Conservation (phyloP, 2,797 vertebrate genomes). For the Clarias laeviceps region DNA sequence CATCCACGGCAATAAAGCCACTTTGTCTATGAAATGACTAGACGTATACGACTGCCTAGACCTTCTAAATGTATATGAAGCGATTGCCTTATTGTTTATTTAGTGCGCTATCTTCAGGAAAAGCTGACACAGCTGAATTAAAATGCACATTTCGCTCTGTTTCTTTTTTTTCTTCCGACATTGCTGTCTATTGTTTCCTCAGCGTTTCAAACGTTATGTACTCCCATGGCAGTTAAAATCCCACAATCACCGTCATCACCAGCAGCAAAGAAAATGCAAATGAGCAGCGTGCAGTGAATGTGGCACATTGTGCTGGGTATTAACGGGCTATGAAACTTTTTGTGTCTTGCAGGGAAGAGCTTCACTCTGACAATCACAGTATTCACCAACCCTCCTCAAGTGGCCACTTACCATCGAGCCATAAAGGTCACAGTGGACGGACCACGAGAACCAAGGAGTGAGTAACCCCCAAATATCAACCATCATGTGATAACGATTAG, state of each 20-base stretch:
- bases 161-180: conserved; percentile 14
- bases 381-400: conserved; percentile 89
- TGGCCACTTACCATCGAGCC: conserved; percentile 88
- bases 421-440: conserved; percentile 90
- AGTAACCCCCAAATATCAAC: conserved; percentile 53
- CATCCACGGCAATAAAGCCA: not conserved
- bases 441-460: conserved; percentile 63
- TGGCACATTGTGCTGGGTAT: conserved; percentile 56
- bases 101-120: not conserved
- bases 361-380: conserved; percentile 90
- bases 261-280: conserved; percentile 59
- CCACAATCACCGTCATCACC: conserved; percentile 57
- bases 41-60: too few relatives aligned
- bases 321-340: conserved; percentile 63
- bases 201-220: conserved; percentile 42
- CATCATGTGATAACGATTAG: conserved; percentile 56
- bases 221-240: conserved; percentile 52
- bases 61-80: not conserved
- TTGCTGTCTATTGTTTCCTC: conserved; percentile 52
- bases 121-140: conserved; percentile 11
- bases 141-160: not conserved
- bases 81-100: conserved; percentile 12
- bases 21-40: too few relatives aligned
- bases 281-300: conserved; percentile 57
- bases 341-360: conserved; percentile 83